Evolutionary conservation across 2,888 invertebrate species (phyloP), one percentile per base, ranked within the genome.

Genomic region (Cylindroiulus punctatus): DNA sequence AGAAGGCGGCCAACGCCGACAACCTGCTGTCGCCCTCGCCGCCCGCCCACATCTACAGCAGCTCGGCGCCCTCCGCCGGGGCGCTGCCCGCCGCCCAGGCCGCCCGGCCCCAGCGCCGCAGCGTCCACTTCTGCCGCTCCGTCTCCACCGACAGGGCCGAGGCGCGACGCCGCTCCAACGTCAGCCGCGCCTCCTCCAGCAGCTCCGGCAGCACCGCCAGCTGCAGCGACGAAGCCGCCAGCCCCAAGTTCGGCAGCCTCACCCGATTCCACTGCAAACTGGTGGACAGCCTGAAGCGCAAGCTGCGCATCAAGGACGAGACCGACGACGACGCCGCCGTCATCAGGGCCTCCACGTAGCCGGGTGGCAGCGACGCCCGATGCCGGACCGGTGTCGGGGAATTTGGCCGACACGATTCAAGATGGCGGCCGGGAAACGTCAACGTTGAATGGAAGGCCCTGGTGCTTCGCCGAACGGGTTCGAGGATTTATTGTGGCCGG

Each of bases 261-360:
- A 95, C 95, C 91, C 95, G 95, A 92, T 95, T 95, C 91, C 95
- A 95, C 93, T 94, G 93, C 91, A 93, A 95, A 90, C 93, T 95
- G 90, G 94, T 96, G 91, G 95, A 95, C 92, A 95, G 95, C 91
- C 91, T 96, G 91, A 94, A 94, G 92, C 92, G 94, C 88, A 94
- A 95, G 88, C 92, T 95, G 90, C 93, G 93, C 89, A 84, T 84
- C 40, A 92, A 92, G 87, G 92, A 92, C 88, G 87, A 88, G 44
- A 86, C 87, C 19, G 87, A 86, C 0, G 86, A 86, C 42, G 90
- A 90, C 87, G 92, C 91, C 88, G 90, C 90, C 91, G 92, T 91
- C 90, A 90, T 88, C 84, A 32, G 91, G 86, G 88, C 92, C 88
- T 91, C 92, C 90, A 93, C 92, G 82, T 87, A 87, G 86, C 52